Conservation (phyloP, 2,797 vertebrate genomes). For the Melopsittacus undulatus region DNA sequence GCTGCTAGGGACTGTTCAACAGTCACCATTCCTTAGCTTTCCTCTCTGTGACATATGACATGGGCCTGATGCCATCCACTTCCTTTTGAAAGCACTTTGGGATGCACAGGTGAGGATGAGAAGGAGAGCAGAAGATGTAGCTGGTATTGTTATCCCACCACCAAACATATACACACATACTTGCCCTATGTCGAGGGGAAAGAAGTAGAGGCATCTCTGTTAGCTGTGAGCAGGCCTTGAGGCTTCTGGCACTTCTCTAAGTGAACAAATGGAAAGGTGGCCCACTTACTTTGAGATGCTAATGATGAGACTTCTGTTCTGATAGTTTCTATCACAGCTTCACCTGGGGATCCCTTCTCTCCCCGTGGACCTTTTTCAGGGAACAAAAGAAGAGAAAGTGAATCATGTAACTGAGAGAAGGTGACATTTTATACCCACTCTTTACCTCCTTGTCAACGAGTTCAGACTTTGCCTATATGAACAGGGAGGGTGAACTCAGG, state of each 20-base stretch:
- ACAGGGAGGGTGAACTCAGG: neutral
- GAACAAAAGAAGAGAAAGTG: neutral
- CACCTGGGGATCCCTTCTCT: constrained; percentile 79
- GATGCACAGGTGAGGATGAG: neutral
- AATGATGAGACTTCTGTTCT: constrained; percentile 61
- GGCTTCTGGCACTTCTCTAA: neutral
- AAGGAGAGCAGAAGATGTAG: neutral
- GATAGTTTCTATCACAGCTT: constrained; percentile 68
- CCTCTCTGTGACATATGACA: neutral
- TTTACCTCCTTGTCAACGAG: neutral
- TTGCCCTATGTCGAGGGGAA: neutral
- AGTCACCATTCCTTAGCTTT: neutral
- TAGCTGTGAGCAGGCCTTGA: neutral
- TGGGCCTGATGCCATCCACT: neutral
- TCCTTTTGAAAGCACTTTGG: neutral
- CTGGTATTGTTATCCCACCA: neutral
- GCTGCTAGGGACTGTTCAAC: neutral
- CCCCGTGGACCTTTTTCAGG: constrained; percentile 82
- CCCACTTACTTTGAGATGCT: constrained; percentile 57
- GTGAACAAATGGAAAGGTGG: neutral
- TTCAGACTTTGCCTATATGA: neutral
- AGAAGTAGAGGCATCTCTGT: neutral
- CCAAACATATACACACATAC: neutral
- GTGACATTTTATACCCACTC: neutral
- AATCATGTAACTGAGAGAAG: neutral